phyloP scores from a whole-genome alignment of 2,113 vertebrate species.

The Gracilinanus agilis region DNA sequence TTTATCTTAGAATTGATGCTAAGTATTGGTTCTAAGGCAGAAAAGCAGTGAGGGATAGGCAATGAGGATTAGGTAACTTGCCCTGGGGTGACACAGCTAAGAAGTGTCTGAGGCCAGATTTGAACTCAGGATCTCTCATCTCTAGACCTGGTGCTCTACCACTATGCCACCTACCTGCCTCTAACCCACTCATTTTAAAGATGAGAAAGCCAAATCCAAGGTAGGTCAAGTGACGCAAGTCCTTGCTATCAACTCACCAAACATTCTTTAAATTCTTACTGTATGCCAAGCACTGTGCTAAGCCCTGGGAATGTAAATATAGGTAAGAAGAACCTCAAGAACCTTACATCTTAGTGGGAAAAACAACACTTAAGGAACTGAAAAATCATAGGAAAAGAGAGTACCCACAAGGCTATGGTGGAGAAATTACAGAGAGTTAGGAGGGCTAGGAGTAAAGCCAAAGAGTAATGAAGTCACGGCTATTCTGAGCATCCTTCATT shows the following conservation, averaged over 20 bases:
- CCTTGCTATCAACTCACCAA: neutral
- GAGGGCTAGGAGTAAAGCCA: neutral
- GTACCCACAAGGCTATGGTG: neutral
- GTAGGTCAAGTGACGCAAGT: neutral
- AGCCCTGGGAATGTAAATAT: neutral
- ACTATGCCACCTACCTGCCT: too few species aligned
- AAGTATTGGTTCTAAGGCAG: too few species aligned
- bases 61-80: too few species aligned
- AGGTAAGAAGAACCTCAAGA: neutral
- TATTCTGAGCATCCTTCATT: neutral
- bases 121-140: too few species aligned
- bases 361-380: neutral
- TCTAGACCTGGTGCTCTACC: too few species aligned
- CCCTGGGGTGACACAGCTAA: too few species aligned
- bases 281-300: neutral
- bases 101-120: too few species aligned
- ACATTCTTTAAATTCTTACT: neutral
- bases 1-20: too few species aligned
- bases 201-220: neutral
- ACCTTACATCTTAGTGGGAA: neutral
- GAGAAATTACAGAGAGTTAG: neutral
- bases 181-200: neutral
- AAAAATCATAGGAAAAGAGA: neutral
- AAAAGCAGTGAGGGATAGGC: too few species aligned
- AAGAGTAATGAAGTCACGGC: neutral